phyloP scores from a whole-genome alignment of 2,113 vertebrate species.

The Corydoras maculifer region DNA sequence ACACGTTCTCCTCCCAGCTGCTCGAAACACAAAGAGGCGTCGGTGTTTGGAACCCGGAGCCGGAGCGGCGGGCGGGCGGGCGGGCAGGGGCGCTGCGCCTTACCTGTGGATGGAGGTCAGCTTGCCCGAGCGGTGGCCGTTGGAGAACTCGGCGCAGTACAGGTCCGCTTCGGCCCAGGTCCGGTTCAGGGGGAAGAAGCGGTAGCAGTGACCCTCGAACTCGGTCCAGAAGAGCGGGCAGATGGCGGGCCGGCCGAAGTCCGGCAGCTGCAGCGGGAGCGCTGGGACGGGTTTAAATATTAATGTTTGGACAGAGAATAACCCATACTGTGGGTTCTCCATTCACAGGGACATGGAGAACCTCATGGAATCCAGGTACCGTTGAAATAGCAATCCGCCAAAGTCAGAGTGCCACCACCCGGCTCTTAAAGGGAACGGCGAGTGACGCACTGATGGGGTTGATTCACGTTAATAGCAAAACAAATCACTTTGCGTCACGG shows the following conservation, averaged over 20 bases:
- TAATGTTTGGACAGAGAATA: too few species aligned
- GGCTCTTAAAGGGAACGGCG: too few species aligned
- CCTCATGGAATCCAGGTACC: too few species aligned
- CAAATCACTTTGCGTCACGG: too few species aligned
- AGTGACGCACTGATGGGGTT: too few species aligned
- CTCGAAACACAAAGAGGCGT: background rate
- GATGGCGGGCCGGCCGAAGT: slow-evolving; percentile 54
- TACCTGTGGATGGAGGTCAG: slow-evolving; percentile 76
- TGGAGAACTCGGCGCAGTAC: slow-evolving; percentile 72
- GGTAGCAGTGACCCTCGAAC: slow-evolving; percentile 70
- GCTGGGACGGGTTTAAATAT: slow-evolving; percentile 26
- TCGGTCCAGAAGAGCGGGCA: slow-evolving; percentile 77
- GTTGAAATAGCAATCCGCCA: too few species aligned
- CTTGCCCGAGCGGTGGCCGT: slow-evolving; percentile 69
- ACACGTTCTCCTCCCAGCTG: slow-evolving; percentile 78
- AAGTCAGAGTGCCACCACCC: too few species aligned
- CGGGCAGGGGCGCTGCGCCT: background rate
- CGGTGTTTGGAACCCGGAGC: too few species aligned
- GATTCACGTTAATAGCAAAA: too few species aligned
- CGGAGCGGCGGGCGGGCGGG: too few species aligned
- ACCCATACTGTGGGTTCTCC: too few species aligned
- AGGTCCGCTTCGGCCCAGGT: slow-evolving; percentile 73
- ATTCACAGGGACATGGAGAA: too few species aligned
- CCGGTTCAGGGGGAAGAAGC: slow-evolving; percentile 73
- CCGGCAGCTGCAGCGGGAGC: slow-evolving; percentile 57